Conservation (phyloP, 2,113 vertebrate species). For the Rhinogobius similis region DNA sequence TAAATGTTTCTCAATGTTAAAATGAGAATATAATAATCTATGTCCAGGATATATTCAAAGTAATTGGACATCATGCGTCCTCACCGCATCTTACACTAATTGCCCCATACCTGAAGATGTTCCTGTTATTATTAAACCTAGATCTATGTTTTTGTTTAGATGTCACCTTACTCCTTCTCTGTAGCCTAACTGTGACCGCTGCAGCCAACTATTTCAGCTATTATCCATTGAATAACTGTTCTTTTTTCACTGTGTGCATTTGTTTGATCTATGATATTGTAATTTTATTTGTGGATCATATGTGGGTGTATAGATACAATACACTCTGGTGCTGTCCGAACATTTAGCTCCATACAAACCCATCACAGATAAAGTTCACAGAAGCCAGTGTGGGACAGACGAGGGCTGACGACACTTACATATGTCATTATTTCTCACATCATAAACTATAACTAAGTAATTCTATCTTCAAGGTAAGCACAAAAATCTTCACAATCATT, state of each 20-base stretch:
- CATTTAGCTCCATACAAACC: not conserved
- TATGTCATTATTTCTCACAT: conserved; percentile 22
- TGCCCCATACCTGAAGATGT: not conserved
- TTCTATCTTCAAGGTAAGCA: not conserved
- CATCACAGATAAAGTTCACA: not conserved
- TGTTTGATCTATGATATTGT: not conserved
- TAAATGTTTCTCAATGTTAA: not conserved
- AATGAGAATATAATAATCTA: not conserved
- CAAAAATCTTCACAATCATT: conserved; percentile 49
- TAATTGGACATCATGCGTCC: not conserved
- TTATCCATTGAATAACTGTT: not conserved
- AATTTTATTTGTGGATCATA: not conserved
- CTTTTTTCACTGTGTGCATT: conserved; percentile 15
- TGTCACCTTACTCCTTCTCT: not conserved
- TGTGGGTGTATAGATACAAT: conserved; percentile 4
- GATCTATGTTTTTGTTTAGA: not conserved
- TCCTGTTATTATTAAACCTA: not conserved
- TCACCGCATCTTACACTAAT: not conserved
- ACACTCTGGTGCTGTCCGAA: conserved; percentile 6
- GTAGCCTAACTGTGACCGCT: not conserved
- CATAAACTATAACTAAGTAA: not conserved
- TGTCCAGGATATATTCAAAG: not conserved
- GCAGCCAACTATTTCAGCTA: not conserved
- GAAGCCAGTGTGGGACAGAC: not conserved
- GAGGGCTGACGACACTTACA: not conserved